Base-by-base conservation (phyloP, 2,113 vertebrate genomes). In the Synchiropus splendidus region DNA sequence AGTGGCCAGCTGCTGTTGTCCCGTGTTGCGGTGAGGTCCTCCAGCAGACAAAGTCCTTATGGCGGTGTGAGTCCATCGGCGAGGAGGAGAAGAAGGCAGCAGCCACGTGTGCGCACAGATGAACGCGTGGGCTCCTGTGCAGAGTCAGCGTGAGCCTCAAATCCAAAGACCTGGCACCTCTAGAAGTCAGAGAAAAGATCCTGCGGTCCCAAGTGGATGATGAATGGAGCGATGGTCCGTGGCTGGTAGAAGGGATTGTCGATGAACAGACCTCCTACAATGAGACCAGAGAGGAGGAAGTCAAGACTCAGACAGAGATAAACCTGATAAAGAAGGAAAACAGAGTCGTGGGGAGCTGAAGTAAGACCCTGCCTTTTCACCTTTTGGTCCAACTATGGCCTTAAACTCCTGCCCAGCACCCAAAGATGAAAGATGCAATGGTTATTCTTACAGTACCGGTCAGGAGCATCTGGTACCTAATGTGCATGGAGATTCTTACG, bases 161-260 rank as follows among this genome's bases (percentile, higher is more conserved):
- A 10, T 46, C 53, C 67, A 85, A 84, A 80, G 83, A 86, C 84
- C 85, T 87, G 85, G 87, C 83, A 88, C 85, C 84, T 88, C 89
- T 94, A 98, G 91, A 95, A 95, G 90, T 98, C 94, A 88, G 94
- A 97, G 91, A 95, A 96, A 88, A 94, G 90, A 89, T 97, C 94
- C 88, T 94, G 94, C 80, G 92, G 91, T 81, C 92, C 91, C 88
- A 98, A 92, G 82, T 98, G 92, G 86, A 98, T 94, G 88, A 98
- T 94, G 87, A 94, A 91, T 81, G 92, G 94, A 81, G 92, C 92
- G 79, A 98, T 82, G 89, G 92, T 91, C 83, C 94, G 89, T 64
- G 92, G 91, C 88, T 93, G 94, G 90, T 94, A 94, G 89, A 94
- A 98, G 85, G 92, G 92, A 89, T 90, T 94, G 91, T 94, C 92